phyloP scores from a whole-genome alignment of 2,797 vertebrate genomes.

The Acanthornis magna region DNA sequence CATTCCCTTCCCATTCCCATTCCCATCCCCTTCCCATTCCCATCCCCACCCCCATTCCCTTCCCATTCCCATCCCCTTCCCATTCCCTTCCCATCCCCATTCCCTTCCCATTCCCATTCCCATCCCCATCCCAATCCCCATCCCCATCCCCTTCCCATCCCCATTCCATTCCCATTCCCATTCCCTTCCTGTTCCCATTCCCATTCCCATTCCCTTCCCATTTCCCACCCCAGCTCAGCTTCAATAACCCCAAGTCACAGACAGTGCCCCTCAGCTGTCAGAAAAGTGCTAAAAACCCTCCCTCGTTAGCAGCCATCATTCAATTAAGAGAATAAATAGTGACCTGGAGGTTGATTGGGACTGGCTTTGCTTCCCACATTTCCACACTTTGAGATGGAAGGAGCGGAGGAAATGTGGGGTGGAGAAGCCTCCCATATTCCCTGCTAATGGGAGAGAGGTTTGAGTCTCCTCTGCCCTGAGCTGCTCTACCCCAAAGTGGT shows the following conservation, averaged over 20 bases:
- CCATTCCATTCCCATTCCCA: too few species aligned
- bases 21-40: too few species aligned
- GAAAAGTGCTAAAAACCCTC: conserved; percentile 45
- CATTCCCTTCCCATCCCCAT: too few species aligned
- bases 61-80: too few species aligned
- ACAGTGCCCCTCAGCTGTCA: conserved; percentile 38
- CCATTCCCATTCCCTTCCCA: neutral
- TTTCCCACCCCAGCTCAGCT: neutral
- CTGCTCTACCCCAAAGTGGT: conserved; percentile 73
- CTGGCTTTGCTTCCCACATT: conserved; percentile 59
- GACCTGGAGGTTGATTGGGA: conserved; percentile 60
- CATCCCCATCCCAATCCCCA: too few species aligned
- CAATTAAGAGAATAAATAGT: conserved; percentile 70
- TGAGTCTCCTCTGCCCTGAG: conserved; percentile 45
- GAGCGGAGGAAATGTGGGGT: conserved; percentile 22
- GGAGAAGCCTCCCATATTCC: conserved; percentile 35
- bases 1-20: too few species aligned
- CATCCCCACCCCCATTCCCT: too few species aligned
- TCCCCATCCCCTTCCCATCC: too few species aligned
- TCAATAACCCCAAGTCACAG: neutral
- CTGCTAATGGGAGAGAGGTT: conserved; percentile 73
- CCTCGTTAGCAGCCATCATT: conserved; percentile 58
- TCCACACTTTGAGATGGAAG: conserved; percentile 61
- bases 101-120: too few species aligned
- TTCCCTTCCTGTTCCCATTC: neutral